Base-by-base conservation (phyloP, 2,888 invertebrate genomes). In the Mythimna ferrago region DNA sequence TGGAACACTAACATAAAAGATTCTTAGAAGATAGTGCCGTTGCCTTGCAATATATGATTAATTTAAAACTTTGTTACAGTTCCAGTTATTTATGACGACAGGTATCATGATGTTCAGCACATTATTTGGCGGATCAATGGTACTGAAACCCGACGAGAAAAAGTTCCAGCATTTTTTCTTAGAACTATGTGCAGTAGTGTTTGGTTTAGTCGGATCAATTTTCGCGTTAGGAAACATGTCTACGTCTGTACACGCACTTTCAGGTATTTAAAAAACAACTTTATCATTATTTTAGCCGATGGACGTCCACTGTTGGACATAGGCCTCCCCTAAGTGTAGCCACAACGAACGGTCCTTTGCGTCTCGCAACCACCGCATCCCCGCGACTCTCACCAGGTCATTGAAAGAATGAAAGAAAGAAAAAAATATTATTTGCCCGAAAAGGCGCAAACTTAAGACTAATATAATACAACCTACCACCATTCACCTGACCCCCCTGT, bases 101-200 rank as follows among this genome's bases (percentile, higher is more conserved):
- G 84, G 84, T 10, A 68, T 86, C 26, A 32, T 84, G 66, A 77
- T 86, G 71, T 38, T 75, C n/a, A 84, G 79, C 41, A 4, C 58
- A n/a, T 68, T 79, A 48, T 84, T 84, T 56, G 85, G 86, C 9
- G 86, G 73, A 21, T 62, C 85, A 9, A 62, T 73, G 54, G 32
- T 70, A 6, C 48, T 84, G 14, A 82, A 67, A 53, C 26, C 44
- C 0, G 0, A 1, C 2, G 67, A 76, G 5, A 75, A 61, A 61
- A 73, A 65, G 35, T 54, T 16, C 14, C 83, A 85, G 58, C 83
- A 83, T 57, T 57, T 76, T 19, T 35, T 71, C 35, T 19, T 82
- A 57, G 64, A 78, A 72, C 0, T 41, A 21, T 10, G 2, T 54
- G 60, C 44, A 35, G 14, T 78, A 1, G 0, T 41, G 5, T 35